Percentiles rank a stretch among this genome's conserved stretches.
Conservation (phyloP, 1,140 invertebrate genomes). For the Drosophila mojavensis region DNA sequence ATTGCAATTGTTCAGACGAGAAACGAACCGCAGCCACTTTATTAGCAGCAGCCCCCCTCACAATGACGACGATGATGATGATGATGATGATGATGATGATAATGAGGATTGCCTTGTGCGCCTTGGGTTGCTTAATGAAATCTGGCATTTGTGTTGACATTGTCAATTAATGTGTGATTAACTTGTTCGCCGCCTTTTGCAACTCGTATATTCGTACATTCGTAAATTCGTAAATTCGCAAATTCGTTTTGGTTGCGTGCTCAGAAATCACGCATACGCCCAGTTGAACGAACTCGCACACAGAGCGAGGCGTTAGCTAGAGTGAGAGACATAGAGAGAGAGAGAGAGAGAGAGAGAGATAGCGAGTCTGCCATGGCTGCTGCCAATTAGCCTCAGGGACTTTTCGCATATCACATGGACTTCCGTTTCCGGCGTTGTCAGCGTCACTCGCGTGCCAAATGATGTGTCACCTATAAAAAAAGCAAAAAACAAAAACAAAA, state of each 20-base stretch:
- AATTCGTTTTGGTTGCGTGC: conserved; percentile 46
- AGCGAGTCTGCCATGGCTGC: neutral
- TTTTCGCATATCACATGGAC: conserved; percentile 43
- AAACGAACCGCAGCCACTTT: conserved; percentile 71
- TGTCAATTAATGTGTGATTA: conserved; percentile 78
- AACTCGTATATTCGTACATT: neutral
- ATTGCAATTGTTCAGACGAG: conserved; percentile 70
- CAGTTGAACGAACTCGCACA: conserved; percentile 68
- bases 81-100: conserved; percentile 3
- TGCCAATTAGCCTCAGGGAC: conserved; percentile 62
- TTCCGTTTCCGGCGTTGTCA: conserved; percentile 63
- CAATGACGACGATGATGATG: conserved; percentile 1
- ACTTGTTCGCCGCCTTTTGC: conserved; percentile 46
- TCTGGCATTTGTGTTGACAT: conserved; percentile 72
- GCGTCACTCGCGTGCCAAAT: conserved; percentile 66
- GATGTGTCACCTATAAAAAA: conserved; percentile 59
- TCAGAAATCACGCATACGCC: conserved; percentile 76
- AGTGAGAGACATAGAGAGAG: too few relatives aligned
- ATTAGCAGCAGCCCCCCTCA: conserved; percentile 44
- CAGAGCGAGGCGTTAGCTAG: neutral
- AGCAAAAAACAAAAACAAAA: conserved; percentile 14
- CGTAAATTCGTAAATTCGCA: neutral
- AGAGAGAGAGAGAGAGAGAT: too few relatives aligned
- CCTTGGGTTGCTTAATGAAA: conserved; percentile 52
- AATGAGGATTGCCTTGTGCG: conserved; percentile 18